phyloP scores from a whole-genome alignment of 2,113 vertebrate species.

The Suricata suricatta region DNA sequence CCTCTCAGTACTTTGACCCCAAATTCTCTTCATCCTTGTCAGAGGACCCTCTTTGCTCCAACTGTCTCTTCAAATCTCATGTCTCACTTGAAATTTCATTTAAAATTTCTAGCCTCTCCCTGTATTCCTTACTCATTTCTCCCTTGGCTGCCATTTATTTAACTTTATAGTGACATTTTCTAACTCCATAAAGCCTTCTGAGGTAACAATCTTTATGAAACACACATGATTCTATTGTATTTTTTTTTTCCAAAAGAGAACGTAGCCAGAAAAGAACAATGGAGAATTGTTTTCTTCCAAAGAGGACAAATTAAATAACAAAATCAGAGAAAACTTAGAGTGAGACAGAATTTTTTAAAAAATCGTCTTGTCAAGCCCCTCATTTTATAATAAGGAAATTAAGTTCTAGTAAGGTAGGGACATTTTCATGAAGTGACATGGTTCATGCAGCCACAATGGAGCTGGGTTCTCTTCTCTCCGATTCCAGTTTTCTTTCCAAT shows the following conservation, averaged over 20 bases:
- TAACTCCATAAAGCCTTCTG: conserved; percentile 75
- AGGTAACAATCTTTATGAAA: conserved; percentile 79
- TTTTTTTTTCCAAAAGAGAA: conserved; percentile 42
- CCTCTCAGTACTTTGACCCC: background rate
- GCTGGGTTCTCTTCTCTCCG: background rate
- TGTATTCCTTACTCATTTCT: conserved; percentile 63
- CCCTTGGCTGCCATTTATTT: conserved; percentile 76
- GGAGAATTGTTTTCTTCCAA: conserved; percentile 70
- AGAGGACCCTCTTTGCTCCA: conserved; percentile 29
- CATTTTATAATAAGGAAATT: conserved; percentile 21
- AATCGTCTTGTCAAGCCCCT: conserved; percentile 51
- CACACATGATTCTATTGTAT: conserved; percentile 77
- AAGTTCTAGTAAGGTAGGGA: background rate
- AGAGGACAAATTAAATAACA: conserved; percentile 69
- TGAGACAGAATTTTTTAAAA: conserved; percentile 40
- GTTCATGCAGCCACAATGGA: background rate
- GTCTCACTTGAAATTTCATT: conserved; percentile 79
- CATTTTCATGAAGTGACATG: background rate
- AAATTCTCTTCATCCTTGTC: conserved; percentile 51
- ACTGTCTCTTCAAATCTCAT: conserved; percentile 74
- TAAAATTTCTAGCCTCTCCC: conserved; percentile 62
- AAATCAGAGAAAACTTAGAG: conserved; percentile 55
- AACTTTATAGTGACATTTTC: conserved; percentile 79
- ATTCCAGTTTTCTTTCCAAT: background rate
- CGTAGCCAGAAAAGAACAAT: conserved; percentile 75